These are phyloP conservation scores for Chalcis sispes DNA, from an alignment of 2,888 invertebrate species.

Conservation along the genomic window DNA sequence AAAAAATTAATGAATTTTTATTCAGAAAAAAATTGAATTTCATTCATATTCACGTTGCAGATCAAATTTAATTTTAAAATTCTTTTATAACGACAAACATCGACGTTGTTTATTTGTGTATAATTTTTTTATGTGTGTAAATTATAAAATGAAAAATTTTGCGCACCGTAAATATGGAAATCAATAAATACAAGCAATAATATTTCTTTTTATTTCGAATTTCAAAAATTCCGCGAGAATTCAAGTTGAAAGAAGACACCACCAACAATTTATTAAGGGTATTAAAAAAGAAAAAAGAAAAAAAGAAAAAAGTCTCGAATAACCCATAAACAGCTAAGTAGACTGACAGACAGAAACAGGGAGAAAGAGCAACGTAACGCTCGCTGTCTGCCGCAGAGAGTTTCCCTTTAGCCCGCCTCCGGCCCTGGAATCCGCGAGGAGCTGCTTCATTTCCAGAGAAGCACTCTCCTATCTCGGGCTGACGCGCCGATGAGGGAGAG, in stretches of 20 bases:
- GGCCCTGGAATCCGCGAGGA: background rate
- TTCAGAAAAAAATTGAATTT: background rate
- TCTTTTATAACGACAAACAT: background rate
- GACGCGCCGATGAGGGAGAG: constrained; percentile 8
- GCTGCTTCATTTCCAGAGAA: constrained; percentile 31
- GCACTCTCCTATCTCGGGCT: constrained; percentile 20
- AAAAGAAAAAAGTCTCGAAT: no score
- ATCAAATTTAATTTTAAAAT: background rate
- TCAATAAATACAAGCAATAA: no score
- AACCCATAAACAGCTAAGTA: constrained; percentile 19
- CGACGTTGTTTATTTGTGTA: background rate
- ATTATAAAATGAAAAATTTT: no score
- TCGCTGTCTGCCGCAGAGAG: background rate
- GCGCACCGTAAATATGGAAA: no score
- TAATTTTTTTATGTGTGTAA: no score
- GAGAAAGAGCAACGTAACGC: background rate
- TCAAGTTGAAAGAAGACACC: no score
- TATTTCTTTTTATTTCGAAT: no score
- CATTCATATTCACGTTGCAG: background rate
- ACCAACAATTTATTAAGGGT: no score
- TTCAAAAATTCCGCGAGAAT: no score
- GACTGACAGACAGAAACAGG: background rate
- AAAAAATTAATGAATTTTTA: background rate
- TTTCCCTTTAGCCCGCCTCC: no score
- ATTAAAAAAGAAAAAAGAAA: no score